phyloP scores from a whole-genome alignment of 1,140 invertebrate genomes.

The Ephestia elutella region DNA sequence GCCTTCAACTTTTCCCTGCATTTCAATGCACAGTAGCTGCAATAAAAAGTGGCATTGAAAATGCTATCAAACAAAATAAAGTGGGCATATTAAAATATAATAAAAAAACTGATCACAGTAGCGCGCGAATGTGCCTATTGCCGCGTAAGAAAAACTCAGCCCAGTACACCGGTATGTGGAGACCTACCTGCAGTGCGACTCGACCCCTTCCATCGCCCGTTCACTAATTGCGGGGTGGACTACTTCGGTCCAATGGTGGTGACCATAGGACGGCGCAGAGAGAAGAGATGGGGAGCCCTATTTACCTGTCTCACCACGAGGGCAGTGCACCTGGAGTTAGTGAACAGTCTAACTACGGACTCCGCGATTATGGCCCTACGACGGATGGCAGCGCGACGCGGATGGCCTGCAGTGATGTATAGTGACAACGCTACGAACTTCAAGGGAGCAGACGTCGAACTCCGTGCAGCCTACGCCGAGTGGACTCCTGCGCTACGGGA shows the following conservation, averaged over 20 bases:
- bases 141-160: constrained; percentile 4
- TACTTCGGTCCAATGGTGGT: constrained; percentile 43
- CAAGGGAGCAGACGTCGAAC: too few relatives aligned
- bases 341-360: constrained; percentile 40
- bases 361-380: constrained; percentile 43
- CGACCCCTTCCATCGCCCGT: constrained; percentile 15
- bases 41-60: too few relatives aligned
- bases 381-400: constrained; percentile 27
- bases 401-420: constrained; percentile 29
- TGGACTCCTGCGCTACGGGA: constrained; percentile 3
- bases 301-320: constrained; percentile 53
- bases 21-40: too few relatives aligned
- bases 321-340: constrained; percentile 66
- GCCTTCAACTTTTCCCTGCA: too few relatives aligned
- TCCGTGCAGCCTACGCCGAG: constrained; percentile 14
- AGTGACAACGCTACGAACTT: constrained; percentile 55
- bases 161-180: constrained; percentile 19
- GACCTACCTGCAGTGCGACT: constrained; percentile 26
- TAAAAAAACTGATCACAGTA: too few relatives aligned
- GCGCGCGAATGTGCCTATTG: neutral
- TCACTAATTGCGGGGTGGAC: constrained; percentile 33
- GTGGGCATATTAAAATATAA: too few relatives aligned
- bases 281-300: constrained; percentile 50
- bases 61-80: too few relatives aligned
- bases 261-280: constrained; percentile 25